phyloP scores from a whole-genome alignment of 2,888 invertebrate species.

The Laothoe populi region DNA sequence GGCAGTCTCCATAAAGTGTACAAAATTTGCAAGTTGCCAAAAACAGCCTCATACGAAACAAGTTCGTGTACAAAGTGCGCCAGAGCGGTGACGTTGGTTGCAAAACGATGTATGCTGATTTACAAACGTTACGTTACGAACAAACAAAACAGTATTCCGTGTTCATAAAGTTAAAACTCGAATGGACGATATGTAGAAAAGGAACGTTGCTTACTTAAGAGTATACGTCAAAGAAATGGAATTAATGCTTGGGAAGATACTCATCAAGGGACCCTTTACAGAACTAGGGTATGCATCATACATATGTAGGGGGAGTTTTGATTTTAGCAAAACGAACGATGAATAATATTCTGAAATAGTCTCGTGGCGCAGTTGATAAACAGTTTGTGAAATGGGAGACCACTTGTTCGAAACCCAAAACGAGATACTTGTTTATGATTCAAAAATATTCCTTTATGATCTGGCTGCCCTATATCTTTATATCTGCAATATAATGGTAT shows the following conservation, averaged over 20 bases:
- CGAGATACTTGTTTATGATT: no score
- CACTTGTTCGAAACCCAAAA: no score
- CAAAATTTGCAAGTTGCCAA: conserved; percentile 18
- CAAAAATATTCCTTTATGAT: no score
- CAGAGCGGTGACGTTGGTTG: conserved; percentile 4
- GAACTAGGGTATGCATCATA: background rate
- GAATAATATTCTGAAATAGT: no score
- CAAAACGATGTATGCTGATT: background rate
- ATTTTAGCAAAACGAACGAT: no score
- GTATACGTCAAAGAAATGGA: conserved; percentile 27
- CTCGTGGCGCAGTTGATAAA: no score
- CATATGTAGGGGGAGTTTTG: background rate
- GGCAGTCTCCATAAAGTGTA: background rate
- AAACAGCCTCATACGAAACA: conserved; percentile 15
- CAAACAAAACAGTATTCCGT: background rate
- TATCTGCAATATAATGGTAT: no score
- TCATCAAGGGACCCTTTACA: conserved; percentile 8
- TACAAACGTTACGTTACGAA: background rate
- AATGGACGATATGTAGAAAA: background rate
- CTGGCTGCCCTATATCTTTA: no score
- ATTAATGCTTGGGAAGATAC: conserved; percentile 21
- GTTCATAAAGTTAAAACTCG: conserved; percentile 10
- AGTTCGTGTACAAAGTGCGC: conserved; percentile 12
- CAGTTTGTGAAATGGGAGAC: no score
- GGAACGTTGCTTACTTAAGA: conserved; percentile 10